Base-by-base conservation (phyloP, 1,140 invertebrate genomes). In the Aphaenogaster floridana region DNA sequence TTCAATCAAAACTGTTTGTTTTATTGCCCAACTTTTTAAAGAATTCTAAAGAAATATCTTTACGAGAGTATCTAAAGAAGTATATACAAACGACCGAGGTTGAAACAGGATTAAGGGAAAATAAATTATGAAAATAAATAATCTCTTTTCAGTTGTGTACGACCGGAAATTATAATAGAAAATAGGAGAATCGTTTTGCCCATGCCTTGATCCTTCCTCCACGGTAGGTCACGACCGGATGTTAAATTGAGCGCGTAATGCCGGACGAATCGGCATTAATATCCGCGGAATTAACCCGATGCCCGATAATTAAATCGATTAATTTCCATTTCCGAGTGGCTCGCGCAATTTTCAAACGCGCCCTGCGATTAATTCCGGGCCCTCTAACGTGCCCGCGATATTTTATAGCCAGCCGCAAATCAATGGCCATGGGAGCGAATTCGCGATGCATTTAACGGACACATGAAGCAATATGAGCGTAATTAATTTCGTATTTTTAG, bases 261-360 rank as follows among this genome's bases (percentile, higher is more conserved):
- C 57, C 54, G n/a, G 42, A 84, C 80, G 80, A 84, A 84, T 84
- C 71, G 80, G 54, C 80, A 84, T 84, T 84, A 84, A 84, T 84
- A 84, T 84, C 80, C 68, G 69, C 45, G 57, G 54, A 84, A 76
- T 84, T 84, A 84, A 84, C 80, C 68, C 80, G 69, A 84, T 84
- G 54, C 80, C 28, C 52, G 39, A 54, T 84, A 84, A 84, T 84
- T 84, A 84, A 84, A 84, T 84, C 80, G 80, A 84, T 84, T 84
- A 84, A 84, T 84, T 84, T 84, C 54, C 80, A 84, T 84, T 84
- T 74, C 69, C 80, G 69, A 74, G 69, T 57, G 69, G 54, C 52
- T 76, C 68, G 80, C 28, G 57, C 80, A 84, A 84, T 84, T 84
- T 76, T 84, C 80, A 42, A 76, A 84, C 69, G 45, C 42, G 13